Conservation (phyloP, 2,888 invertebrate species). For the Biston betularia region DNA sequence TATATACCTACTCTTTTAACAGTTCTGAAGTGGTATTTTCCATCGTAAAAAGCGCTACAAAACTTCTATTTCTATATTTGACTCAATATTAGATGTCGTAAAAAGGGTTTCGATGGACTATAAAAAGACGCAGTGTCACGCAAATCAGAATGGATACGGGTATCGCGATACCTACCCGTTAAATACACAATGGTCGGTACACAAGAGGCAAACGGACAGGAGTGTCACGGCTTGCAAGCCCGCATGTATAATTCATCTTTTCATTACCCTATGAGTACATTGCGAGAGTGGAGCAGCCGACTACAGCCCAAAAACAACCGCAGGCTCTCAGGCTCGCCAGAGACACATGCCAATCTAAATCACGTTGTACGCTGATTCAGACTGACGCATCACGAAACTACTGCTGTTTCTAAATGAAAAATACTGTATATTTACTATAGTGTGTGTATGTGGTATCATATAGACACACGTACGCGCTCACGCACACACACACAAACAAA, state of each 20-base stretch:
- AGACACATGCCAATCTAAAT: slow-evolving; percentile 29
- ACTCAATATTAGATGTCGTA: slow-evolving; percentile 31
- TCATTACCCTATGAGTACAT: slow-evolving; percentile 52
- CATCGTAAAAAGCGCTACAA: slow-evolving; percentile 30
- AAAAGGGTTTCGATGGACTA: slow-evolving; percentile 34
- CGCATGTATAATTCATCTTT: slow-evolving; percentile 58
- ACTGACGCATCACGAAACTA: neutral
- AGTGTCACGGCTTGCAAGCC: slow-evolving; percentile 41
- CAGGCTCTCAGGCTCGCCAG: slow-evolving; percentile 30
- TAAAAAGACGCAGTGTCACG: slow-evolving; percentile 33
- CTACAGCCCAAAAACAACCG: slow-evolving; percentile 37
- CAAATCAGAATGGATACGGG: slow-evolving; percentile 25
- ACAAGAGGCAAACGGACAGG: slow-evolving; percentile 45
- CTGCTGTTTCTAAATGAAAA: neutral
- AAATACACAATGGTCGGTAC: slow-evolving; percentile 38
- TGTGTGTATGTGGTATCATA: no score
- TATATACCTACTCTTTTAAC: slow-evolving; percentile 29
- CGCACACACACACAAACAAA: no score
- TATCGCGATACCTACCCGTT: slow-evolving; percentile 27
- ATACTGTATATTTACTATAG: neutral
- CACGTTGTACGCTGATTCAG: slow-evolving; percentile 9
- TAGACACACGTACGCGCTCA: no score
- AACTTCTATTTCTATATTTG: slow-evolving; percentile 36
- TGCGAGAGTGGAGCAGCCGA: slow-evolving; percentile 28
- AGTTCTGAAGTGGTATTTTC: slow-evolving; percentile 33